Evolutionary conservation across 2,888 invertebrate species (phyloP).

Genomic region (Eupithecia dodoneata): DNA sequence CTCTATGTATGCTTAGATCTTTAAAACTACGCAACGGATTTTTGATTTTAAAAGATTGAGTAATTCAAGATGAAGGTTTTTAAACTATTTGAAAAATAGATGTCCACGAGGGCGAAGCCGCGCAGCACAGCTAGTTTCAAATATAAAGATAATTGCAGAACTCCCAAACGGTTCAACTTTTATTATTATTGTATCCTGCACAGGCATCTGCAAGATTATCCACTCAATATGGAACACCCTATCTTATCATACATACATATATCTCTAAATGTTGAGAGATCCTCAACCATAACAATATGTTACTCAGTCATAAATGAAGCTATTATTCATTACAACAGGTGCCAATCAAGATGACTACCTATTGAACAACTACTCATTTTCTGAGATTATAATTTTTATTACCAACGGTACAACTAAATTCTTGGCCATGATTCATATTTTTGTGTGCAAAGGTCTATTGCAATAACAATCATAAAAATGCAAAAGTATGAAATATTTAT

Average conservation of each 20-base stretch:
- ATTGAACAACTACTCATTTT: background rate
- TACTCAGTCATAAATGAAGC: background rate
- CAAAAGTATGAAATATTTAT: background rate
- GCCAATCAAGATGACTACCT: background rate
- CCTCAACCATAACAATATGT: background rate
- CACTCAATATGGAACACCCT: background rate
- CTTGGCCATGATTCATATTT: background rate
- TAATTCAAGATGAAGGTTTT: no score
- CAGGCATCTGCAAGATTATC: background rate
- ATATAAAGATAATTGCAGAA: no score
- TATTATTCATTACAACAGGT: background rate
- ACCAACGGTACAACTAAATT: background rate
- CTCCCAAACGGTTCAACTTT: background rate
- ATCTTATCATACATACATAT: background rate
- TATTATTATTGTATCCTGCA: background rate
- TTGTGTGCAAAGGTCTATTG: background rate
- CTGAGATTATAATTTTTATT: background rate
- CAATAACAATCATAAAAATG: background rate
- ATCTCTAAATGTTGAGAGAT: background rate
- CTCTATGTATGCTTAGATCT: no score
- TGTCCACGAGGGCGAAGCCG: no score
- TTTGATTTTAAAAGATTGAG: no score
- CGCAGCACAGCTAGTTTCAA: no score
- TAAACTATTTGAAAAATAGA: no score
- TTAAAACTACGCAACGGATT: no score